These are phyloP conservation scores for Colistium nudipinnis DNA, from an alignment of 2,113 vertebrate genomes.

Conservation along the genomic window DNA sequence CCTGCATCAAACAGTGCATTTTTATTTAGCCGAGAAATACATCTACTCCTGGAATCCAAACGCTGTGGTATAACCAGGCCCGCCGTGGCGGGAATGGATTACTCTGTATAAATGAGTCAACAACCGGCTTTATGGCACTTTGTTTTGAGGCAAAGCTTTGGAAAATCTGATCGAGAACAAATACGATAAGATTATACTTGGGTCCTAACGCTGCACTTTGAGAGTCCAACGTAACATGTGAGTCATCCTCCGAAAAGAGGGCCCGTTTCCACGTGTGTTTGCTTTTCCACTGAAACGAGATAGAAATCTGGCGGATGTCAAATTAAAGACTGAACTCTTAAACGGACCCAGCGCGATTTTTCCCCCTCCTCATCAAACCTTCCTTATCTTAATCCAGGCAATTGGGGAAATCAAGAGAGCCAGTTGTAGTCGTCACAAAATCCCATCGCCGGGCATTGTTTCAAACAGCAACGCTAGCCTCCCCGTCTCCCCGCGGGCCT, in stretches of 20 bases:
- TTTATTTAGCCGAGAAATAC: constrained; percentile 17
- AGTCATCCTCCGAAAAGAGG: constrained; percentile 26
- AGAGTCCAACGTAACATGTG: not conserved
- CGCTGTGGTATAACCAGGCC: not conserved
- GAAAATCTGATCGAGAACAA: constrained; percentile 42
- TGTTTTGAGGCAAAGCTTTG: not conserved
- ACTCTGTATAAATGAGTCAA: not conserved
- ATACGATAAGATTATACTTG: constrained; percentile 28
- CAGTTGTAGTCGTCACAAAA: constrained; percentile 12
- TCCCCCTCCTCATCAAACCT: constrained; percentile 31
- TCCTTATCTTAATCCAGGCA: constrained; percentile 53
- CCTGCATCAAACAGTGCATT: not conserved
- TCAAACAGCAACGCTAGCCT: constrained; percentile 31
- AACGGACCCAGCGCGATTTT: constrained; percentile 35
- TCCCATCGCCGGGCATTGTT: constrained; percentile 44
- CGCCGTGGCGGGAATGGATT: constrained; percentile 13
- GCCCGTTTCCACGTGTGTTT: constrained; percentile 39
- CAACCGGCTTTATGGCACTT: constrained; percentile 13
- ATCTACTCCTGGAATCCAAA: constrained; percentile 14
- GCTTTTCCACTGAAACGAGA: constrained; percentile 43
- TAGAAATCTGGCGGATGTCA: constrained; percentile 48
- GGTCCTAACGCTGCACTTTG: constrained; percentile 17
- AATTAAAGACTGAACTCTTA: constrained; percentile 12
- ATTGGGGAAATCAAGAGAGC: constrained; percentile 24
- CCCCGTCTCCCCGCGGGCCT: constrained; percentile 8